These are phyloP conservation scores for Ischnura elegans DNA, from an alignment of 2,888 invertebrate species.

Conservation along the genomic window DNA sequence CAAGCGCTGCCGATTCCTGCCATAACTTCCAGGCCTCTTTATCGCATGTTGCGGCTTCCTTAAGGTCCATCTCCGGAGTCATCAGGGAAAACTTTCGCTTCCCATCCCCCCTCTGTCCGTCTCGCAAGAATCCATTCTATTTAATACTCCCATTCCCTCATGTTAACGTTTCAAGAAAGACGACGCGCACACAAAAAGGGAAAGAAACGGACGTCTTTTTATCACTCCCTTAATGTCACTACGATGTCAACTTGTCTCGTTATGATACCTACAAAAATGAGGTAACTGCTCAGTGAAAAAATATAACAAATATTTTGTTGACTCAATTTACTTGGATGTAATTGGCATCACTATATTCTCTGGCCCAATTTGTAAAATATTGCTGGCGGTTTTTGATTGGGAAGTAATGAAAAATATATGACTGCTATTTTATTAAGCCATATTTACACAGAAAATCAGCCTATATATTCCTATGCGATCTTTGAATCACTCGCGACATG, in stretches of 20 bases:
- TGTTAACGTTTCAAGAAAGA: neutral
- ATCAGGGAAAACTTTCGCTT: neutral
- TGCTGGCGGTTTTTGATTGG: no score
- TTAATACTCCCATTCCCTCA: neutral
- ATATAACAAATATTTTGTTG: neutral
- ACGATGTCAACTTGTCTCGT: neutral
- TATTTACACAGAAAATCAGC: no score
- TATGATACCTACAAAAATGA: neutral
- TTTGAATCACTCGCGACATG: no score
- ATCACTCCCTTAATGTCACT: neutral
- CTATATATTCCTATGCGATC: no score
- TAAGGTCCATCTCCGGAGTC: constrained; percentile 59
- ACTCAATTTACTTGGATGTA: neutral
- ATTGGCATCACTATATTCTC: neutral
- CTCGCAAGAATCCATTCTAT: constrained; percentile 3
- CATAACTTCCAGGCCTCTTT: constrained; percentile 23
- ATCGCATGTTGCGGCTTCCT: constrained; percentile 60
- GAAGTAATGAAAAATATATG: no score
- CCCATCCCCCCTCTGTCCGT: neutral
- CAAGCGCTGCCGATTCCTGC: neutral
- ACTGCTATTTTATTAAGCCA: no score
- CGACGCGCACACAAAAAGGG: neutral
- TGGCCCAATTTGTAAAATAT: neutral
- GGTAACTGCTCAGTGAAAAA: neutral
- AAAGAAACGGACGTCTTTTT: constrained; percentile 13